phyloP scores from a whole-genome alignment of 2,113 vertebrate species.

The Leptosomus discolor region DNA sequence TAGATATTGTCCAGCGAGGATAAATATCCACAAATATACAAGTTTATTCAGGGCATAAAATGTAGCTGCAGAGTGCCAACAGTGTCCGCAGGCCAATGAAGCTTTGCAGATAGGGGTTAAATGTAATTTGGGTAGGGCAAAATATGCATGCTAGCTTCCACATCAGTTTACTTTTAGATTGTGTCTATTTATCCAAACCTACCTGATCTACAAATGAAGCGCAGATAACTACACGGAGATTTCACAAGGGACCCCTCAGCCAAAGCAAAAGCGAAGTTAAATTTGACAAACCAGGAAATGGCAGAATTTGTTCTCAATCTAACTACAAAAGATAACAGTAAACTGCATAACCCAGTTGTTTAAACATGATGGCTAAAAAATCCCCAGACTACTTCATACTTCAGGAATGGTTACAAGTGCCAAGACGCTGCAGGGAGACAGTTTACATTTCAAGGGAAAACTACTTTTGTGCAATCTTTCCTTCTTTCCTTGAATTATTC shows the following conservation, averaged over 20 bases:
- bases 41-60: background rate
- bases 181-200: background rate
- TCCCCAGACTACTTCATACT: background rate
- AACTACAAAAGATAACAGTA: background rate
- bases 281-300: constrained; percentile 14
- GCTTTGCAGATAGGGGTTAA: background rate
- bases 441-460: background rate
- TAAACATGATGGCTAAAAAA: background rate
- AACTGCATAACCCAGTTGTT: background rate
- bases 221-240: background rate
- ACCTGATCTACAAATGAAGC: background rate
- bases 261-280: background rate
- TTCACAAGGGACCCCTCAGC: background rate
- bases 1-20: background rate
- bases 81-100: background rate
- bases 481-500: background rate
- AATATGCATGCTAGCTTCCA: background rate
- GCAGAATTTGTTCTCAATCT: background rate
- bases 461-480: background rate
- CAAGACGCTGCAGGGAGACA: background rate
- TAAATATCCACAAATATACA: background rate
- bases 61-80: background rate
- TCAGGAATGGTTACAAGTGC: background rate
- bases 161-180: background rate
- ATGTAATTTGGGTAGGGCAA: background rate